phyloP scores from a whole-genome alignment of 2,888 invertebrate genomes.

The Coronaproctus castanopsis region DNA sequence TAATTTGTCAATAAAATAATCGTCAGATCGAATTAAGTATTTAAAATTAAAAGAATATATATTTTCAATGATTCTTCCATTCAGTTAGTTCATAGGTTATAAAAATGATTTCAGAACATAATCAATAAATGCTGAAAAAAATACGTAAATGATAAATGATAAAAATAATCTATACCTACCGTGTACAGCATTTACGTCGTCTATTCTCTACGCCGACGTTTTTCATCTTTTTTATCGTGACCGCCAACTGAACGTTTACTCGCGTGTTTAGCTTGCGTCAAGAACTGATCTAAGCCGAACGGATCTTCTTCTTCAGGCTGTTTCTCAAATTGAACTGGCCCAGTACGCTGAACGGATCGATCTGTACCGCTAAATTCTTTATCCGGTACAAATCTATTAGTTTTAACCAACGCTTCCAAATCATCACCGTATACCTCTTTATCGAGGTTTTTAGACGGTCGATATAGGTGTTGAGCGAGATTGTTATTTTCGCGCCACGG shows the following conservation, averaged over 20 bases:
- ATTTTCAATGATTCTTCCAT: no score
- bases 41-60: no score
- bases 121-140: no score
- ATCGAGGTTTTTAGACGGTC: constrained; percentile 71
- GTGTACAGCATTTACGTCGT: no score
- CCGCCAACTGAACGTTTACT: constrained; percentile 38
- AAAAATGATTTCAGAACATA: no score
- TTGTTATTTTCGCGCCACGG: constrained; percentile 85
- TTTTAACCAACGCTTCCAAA: constrained; percentile 68
- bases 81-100: no score
- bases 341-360: constrained; percentile 43
- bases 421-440: constrained; percentile 80
- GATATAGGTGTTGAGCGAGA: constrained; percentile 71
- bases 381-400: constrained; percentile 89
- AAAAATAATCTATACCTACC: no score
- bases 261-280: constrained; percentile 85
- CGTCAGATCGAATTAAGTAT: no score
- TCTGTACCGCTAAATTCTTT: constrained; percentile 81
- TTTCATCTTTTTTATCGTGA: constrained; percentile 26
- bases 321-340: constrained; percentile 84
- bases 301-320: constrained; percentile 80
- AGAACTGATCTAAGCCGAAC: constrained; percentile 94
- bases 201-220: constrained; percentile 20
- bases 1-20: no score
- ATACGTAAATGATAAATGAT: no score